Conservation (phyloP, 2,113 vertebrate species). For the Sylvia atricapilla region DNA sequence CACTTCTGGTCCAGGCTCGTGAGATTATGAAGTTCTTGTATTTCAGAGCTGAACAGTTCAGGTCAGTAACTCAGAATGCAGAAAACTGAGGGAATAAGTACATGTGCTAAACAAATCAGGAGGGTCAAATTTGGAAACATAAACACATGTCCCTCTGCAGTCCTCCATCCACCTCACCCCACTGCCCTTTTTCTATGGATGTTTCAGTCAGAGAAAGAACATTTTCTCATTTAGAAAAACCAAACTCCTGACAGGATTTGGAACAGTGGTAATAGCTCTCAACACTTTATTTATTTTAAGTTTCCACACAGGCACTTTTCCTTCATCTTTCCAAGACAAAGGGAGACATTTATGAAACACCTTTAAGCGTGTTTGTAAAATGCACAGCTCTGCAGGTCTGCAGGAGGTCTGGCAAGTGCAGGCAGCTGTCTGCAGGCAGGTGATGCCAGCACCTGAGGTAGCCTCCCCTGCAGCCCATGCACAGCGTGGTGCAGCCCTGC, state of each 20-base stretch:
- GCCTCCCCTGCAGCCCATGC: background rate
- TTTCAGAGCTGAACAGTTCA: background rate
- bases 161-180: background rate
- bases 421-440: background rate
- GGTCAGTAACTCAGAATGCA: background rate
- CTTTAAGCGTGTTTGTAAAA: background rate
- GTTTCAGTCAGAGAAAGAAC: background rate
- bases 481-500: accelerated
- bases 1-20: background rate
- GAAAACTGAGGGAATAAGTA: background rate
- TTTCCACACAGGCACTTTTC: background rate
- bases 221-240: background rate
- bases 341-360: background rate
- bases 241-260: background rate
- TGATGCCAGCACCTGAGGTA: background rate
- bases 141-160: background rate
- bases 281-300: background rate
- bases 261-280: accelerated
- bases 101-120: background rate
- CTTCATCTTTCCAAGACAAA: background rate
- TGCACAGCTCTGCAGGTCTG: background rate
- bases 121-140: conserved; percentile 6
- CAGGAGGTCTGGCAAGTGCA: background rate
- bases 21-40: background rate
- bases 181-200: background rate